Evolutionary conservation across 2,888 invertebrate species (phyloP).

Genomic region (Zygogramma bicolorata): DNA sequence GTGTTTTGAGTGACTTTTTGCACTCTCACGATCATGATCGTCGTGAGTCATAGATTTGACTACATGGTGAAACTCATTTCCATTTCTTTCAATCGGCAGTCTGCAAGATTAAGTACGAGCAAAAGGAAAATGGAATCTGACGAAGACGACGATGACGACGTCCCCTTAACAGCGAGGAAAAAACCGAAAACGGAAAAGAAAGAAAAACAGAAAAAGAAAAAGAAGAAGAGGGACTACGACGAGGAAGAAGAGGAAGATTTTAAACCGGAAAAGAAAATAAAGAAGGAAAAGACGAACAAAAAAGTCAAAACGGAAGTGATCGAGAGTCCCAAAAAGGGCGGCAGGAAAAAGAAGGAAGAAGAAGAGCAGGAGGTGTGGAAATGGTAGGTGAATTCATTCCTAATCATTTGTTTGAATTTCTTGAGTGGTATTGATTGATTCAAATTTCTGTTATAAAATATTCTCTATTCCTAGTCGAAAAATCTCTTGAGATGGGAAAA

Average conservation of each 20-base stretch:
- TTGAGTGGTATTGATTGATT: too few relatives aligned
- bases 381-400: slow-evolving; percentile 75
- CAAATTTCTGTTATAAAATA: too few relatives aligned
- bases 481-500: too few relatives aligned
- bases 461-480: too few relatives aligned
- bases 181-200: slow-evolving; percentile 74
- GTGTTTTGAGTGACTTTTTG: neutral
- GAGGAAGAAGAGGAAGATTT: slow-evolving; percentile 71
- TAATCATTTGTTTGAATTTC: too few relatives aligned
- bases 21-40: neutral
- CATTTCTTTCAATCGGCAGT: slow-evolving; percentile 48
- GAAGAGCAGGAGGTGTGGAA: slow-evolving; percentile 90
- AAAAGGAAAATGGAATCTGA: slow-evolving; percentile 72
- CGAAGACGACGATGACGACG: slow-evolving; percentile 78
- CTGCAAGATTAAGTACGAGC: slow-evolving; percentile 50
- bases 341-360: slow-evolving; percentile 82
- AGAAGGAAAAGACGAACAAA: slow-evolving; percentile 60
- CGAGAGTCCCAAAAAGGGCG: slow-evolving; percentile 72
- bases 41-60: neutral
- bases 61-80: too few relatives aligned
- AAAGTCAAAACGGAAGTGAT: slow-evolving; percentile 52
- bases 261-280: slow-evolving; percentile 70
- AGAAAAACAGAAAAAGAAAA: slow-evolving; percentile 69
- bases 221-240: slow-evolving; percentile 63
- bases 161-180: slow-evolving; percentile 76